A percentile compares a stretch with the other conserved stretches of the same genome.
Evolutionary conservation across 2,113 vertebrate genomes (phyloP).

Genomic region (Hoplias malabaricus): DNA sequence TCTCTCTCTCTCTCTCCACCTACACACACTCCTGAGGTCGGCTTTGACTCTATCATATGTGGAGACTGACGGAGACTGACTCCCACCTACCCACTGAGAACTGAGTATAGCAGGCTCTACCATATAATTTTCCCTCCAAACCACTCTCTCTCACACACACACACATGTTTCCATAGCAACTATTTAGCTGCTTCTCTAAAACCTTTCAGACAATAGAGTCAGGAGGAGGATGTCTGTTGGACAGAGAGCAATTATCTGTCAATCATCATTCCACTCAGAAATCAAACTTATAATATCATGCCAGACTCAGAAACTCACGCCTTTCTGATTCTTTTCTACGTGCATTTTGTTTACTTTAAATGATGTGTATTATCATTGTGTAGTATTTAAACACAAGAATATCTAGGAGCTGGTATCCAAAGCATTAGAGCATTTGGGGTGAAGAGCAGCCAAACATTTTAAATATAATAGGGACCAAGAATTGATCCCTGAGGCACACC

Average conservation of each 20-base stretch:
- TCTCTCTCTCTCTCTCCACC: slow-evolving; percentile 4
- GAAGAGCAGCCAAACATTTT: too few species aligned
- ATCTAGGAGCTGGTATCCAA: too few species aligned
- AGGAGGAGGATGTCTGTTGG: background rate
- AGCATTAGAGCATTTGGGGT: too few species aligned
- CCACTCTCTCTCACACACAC: background rate
- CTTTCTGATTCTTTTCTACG: background rate
- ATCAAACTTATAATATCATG: slow-evolving; percentile 1
- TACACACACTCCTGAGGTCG: slow-evolving; percentile 37
- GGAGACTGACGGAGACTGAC: slow-evolving; percentile 34
- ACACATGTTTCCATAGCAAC: slow-evolving; percentile 38
- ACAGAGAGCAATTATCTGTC: background rate
- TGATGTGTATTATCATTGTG: too few species aligned
- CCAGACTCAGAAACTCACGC: background rate
- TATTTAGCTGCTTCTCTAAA: background rate
- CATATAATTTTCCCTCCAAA: slow-evolving; percentile 17
- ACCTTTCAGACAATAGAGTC: background rate
- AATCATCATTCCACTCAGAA: background rate
- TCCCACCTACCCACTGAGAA: slow-evolving; percentile 22
- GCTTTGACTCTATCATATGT: slow-evolving; percentile 20
- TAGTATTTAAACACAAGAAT: too few species aligned
- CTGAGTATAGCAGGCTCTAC: background rate
- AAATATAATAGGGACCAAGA: background rate
- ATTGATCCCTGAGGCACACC: too few species aligned
- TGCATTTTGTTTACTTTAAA: too few species aligned